Conservation (phyloP, 2,797 vertebrate species). For the Tragopan temminckii region DNA sequence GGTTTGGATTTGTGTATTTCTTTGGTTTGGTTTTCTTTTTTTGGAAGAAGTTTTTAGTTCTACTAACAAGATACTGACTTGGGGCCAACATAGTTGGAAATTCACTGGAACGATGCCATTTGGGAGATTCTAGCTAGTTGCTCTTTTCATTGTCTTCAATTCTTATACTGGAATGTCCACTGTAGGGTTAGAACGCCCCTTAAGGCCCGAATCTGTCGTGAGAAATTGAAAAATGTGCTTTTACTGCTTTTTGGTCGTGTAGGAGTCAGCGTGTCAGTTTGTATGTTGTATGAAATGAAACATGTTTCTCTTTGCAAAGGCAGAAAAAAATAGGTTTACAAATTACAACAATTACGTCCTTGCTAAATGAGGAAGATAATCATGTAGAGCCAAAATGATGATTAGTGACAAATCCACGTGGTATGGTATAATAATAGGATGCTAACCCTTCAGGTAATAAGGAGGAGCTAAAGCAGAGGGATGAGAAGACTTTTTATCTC, state of each 20-base stretch:
- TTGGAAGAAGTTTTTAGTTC: neutral
- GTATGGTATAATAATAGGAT: neutral
- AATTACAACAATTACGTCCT: slow-evolving; percentile 26
- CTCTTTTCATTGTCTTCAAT: neutral
- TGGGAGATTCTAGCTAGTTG: neutral
- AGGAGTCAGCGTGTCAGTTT: slow-evolving; percentile 25
- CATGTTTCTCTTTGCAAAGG: neutral
- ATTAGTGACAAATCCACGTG: neutral
- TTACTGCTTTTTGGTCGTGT: slow-evolving; percentile 31
- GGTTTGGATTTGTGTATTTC: neutral
- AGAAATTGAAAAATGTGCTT: neutral
- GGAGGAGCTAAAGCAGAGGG: neutral
- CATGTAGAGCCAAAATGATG: neutral
- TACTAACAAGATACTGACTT: neutral
- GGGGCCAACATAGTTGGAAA: neutral
- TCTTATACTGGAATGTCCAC: neutral
- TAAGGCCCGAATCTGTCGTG: neutral
- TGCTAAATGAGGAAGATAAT: slow-evolving; percentile 53
- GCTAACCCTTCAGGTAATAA: neutral
- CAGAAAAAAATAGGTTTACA: neutral
- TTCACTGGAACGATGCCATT: neutral
- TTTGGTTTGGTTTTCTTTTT: neutral
- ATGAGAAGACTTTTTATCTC: neutral
- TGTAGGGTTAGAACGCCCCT: neutral
- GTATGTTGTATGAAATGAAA: neutral